These are phyloP conservation scores for Onychostoma macrolepis DNA, from an alignment of 2,113 vertebrate genomes.

Conservation along the genomic window DNA sequence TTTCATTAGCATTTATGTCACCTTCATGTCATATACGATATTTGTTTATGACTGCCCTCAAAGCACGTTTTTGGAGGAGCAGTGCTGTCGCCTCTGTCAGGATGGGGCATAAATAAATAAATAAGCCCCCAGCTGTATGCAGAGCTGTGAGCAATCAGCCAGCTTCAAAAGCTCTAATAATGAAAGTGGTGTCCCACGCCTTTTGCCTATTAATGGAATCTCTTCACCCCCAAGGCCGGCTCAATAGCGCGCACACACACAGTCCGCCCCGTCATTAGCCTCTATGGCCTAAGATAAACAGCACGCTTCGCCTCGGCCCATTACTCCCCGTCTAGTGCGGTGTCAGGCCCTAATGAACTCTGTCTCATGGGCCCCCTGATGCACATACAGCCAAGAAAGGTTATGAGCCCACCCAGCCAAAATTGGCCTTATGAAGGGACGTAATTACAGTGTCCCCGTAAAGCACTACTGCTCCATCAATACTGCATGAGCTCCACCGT, in stretches of 20 bases:
- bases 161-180: constrained; percentile 64
- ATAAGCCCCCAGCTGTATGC: constrained; percentile 50
- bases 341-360: constrained; percentile 58
- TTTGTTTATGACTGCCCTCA: constrained; percentile 17
- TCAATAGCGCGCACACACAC: constrained; percentile 58
- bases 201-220: constrained; percentile 53
- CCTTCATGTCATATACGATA: constrained; percentile 22
- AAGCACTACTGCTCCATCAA: constrained; percentile 55
- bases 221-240: constrained; percentile 24
- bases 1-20: constrained; percentile 31
- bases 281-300: constrained; percentile 61
- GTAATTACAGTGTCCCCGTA: constrained; percentile 54
- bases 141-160: constrained; percentile 61
- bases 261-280: constrained; percentile 72
- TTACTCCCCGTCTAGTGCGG: constrained; percentile 73
- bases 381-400: constrained; percentile 42
- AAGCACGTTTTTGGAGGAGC: neutral
- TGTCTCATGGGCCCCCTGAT: constrained; percentile 43
- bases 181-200: constrained; percentile 38
- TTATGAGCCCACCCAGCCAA: constrained; percentile 44
- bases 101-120: constrained; percentile 60
- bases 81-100: constrained; percentile 1
- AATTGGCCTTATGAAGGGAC: constrained; percentile 60
- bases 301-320: constrained; percentile 56
- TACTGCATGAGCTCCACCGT: constrained; percentile 52